Evolutionary conservation across 92 coral and sea anemone genomes (phyloP), one percentile per base, ranked within the genome.

Genomic region (Micromussa lordhowensis): DNA sequence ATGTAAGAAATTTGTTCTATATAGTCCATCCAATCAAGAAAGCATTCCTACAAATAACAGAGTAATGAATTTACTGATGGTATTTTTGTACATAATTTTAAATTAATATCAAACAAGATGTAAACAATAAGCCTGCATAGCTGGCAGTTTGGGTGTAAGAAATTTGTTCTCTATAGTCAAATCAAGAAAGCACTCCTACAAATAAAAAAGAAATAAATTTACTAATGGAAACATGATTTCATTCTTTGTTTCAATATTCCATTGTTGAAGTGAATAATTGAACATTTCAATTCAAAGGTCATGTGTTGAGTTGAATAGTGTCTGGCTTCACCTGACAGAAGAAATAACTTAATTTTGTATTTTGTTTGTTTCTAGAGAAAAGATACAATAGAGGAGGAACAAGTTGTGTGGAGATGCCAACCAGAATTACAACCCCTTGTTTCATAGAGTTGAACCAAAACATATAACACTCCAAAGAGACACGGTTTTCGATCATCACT

Each of bases 361-460:
- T 17, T 18, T 34, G 48, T 58, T 12, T 82, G 78, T 31, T 77
- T 85, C 10, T 61, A 92, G 92, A 81, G 80, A 78, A 55, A 11
- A 30, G 70, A 68, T 35, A 69, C 75, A 38, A 70, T 36, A 77
- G 89, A 80, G 38, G 93, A 94, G 38, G 95, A 87, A 22, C 91
- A 95, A 28, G 61, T 79, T 16, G 75, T 94, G 30, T 95, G 98
- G 98, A 92, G 75, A 69, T 93, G 98, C 82, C 48, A 77, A 11
- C 82, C 82, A 76, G 88, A 85, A 19, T 75, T 85, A 57, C 75
- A 44, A 28, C 58, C 57, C 7, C 44, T 85, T 59, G 82, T 53
- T 75, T 75, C 78, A 9, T 10, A 32, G 24, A 17, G 73, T 4
- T 26, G 73, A 57, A 86, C 13, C 12, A 35, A 64, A 73, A 4